Evolutionary conservation across 1,140 invertebrate species (phyloP).

Genomic region (Antheraea pernyi): DNA sequence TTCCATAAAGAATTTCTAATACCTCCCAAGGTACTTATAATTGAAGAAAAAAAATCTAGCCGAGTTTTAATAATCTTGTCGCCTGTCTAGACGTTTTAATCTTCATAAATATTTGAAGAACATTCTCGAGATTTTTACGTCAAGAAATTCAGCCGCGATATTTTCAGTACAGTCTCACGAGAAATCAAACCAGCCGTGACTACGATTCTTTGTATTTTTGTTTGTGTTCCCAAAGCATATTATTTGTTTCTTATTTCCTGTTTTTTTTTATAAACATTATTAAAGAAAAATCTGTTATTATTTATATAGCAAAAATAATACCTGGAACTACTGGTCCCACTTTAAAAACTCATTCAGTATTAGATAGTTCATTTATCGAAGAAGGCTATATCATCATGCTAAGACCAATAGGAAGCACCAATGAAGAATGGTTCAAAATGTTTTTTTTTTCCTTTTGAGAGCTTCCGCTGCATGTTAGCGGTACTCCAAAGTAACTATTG

Average conservation of each 20-base stretch:
- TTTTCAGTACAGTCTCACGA: conserved; percentile 8
- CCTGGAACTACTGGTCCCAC: too few species aligned
- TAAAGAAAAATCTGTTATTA: too few species aligned
- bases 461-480: too few species aligned
- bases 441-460: too few species aligned
- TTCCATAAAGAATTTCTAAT: neutral
- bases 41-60: neutral
- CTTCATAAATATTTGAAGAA: conserved; percentile 13
- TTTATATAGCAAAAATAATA: too few species aligned
- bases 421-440: too few species aligned
- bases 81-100: conserved; percentile 24
- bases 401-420: too few species aligned
- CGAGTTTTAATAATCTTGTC: conserved; percentile 6
- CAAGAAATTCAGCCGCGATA: conserved; percentile 4
- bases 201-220: conserved; percentile 3
- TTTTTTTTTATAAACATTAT: too few species aligned
- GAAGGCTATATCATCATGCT: too few species aligned
- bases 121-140: neutral
- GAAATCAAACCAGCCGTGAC: conserved; percentile 6
- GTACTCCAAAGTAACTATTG: too few species aligned
- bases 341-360: too few species aligned
- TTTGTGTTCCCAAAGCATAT: conserved; percentile 5
- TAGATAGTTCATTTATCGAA: too few species aligned
- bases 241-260: conserved; percentile 5
- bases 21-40: neutral